phyloP scores from a whole-genome alignment of 30 jellyfish, hydroid and myxozoan species.

The Chironex yamaguchii region DNA sequence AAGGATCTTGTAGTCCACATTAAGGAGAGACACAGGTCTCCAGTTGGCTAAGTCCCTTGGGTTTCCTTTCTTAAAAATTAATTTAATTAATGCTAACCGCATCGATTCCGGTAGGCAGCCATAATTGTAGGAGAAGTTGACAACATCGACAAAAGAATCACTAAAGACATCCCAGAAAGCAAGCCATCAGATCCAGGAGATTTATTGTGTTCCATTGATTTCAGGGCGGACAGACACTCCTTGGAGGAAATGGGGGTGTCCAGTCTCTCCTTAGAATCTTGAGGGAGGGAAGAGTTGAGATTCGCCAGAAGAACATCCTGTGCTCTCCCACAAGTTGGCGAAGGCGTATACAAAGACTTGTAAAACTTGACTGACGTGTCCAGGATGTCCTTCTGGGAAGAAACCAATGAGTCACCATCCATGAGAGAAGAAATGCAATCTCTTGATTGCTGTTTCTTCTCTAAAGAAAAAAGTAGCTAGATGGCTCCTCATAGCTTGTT shows the following conservation, averaged over 20 bases:
- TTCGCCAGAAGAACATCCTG: background rate
- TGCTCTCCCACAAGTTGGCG: background rate
- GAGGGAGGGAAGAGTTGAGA: background rate
- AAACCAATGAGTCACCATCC: background rate
- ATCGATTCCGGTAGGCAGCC: constrained; percentile 4
- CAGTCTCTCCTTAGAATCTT: background rate
- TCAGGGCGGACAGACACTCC: constrained; percentile 3
- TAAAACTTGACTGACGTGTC: background rate
- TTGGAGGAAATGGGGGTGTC: constrained; percentile 11
- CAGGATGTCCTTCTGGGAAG: background rate
- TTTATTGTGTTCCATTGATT: constrained; percentile 2
- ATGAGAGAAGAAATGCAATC: background rate
- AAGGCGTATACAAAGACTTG: background rate
- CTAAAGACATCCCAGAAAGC: constrained; percentile 16
- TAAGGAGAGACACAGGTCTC: constrained; percentile 38
- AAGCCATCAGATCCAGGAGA: constrained; percentile 60
- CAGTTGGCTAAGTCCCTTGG: constrained; percentile 1
- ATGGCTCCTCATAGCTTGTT: background rate
- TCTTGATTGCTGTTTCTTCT: background rate
- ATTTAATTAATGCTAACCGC: constrained; percentile 20
- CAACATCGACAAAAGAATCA: background rate
- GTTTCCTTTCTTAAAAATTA: background rate
- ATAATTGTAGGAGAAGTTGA: background rate
- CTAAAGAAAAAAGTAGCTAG: background rate
- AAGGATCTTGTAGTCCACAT: constrained; percentile 18